Conservation (phyloP, 2,888 invertebrate species). For the Digitonthophagus gazella region DNA sequence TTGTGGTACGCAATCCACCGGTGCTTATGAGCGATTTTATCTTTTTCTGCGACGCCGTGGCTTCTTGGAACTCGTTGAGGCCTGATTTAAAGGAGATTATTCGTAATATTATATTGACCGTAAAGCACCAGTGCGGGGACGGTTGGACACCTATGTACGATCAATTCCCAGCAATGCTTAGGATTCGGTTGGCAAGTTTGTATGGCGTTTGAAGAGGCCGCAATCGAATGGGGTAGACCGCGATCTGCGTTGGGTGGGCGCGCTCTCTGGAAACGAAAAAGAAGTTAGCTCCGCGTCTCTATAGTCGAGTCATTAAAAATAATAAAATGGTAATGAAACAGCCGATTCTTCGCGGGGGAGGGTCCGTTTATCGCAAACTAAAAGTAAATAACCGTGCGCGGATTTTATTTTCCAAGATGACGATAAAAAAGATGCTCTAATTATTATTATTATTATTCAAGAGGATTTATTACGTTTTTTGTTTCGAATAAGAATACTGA, state of each 20-base stretch:
- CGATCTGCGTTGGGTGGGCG: conserved; percentile 24
- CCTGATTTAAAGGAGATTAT: conserved; percentile 97
- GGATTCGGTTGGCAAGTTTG: conserved; percentile 81
- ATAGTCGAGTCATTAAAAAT: not conserved
- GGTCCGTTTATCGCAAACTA: conserved; percentile 38
- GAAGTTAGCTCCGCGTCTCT: not conserved
- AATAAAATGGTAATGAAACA: conserved; percentile 1
- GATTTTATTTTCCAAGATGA: conserved; percentile 22
- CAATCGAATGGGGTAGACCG: conserved; percentile 18
- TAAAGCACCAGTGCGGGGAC: conserved; percentile 94
- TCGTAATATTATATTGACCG: conserved; percentile 84
- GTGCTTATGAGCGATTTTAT: conserved; percentile 97
- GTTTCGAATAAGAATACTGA: not conserved
- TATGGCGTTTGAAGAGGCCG: conserved; percentile 55
- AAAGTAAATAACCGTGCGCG: conserved; percentile 23
- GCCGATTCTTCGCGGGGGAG: conserved; percentile 40
- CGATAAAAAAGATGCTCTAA: conserved; percentile 10
- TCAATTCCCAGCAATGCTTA: conserved; percentile 92
- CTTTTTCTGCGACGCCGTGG: conserved; percentile 99
- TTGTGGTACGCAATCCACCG: conserved; percentile 94
- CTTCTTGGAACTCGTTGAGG: conserved; percentile 82
- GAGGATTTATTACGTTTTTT: not conserved
- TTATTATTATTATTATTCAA: not conserved
- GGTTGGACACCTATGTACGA: conserved; percentile 95
- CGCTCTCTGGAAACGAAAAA: conserved; percentile 21